Evolutionary conservation across 2,797 vertebrate genomes (phyloP), one percentile per base, ranked within the genome.

Genomic region (Clarias laeviceps): DNA sequence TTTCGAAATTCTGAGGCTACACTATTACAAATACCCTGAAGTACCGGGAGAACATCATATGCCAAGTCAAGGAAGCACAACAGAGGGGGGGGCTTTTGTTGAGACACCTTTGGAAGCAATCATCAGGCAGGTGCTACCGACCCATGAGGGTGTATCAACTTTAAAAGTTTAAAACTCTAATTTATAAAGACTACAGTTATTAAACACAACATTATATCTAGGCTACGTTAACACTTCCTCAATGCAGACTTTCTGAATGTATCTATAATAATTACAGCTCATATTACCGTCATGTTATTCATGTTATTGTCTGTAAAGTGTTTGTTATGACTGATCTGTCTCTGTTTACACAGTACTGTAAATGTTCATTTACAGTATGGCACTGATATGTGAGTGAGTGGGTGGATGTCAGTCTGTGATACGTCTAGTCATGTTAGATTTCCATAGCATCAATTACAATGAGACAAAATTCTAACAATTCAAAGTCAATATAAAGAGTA

Each of bases 1-100:
- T 65, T 80, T 80, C 61, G 65, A n/a, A 80, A 29, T 65, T 80
- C 61, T 72, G 22, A 1, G 11, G 40, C 40, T 50, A n/a, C 62
- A 66, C 45, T 81, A 22, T 29, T 54, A 54, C 24, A 22, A 40
- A 81, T 32, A 20, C 17, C n/a, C 20, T 81, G n/a, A 81, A 50
- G 79, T 81, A 37, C 62, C 22, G 27, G 34, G n/a, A 61, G 56
- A 78, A 24, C 20, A 59, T 61, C 32, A 14, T 32, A 37, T 40
- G 2, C 22, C 0, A 3, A 64, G 34, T 27, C 22, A 45, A n/a
- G 29, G 15, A 32, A 57, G 17, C 11, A 34, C 9, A 37, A 59
- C 8, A 77, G 29, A 34, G 3, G 1, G 50, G 45, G 40, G 11
- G 11, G 50, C 12, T 50, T 50, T 50, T 50, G 50, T 50, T 50